Evolutionary conservation across 2,113 vertebrate species (phyloP).

Genomic region (Podarcis muralis): DNA sequence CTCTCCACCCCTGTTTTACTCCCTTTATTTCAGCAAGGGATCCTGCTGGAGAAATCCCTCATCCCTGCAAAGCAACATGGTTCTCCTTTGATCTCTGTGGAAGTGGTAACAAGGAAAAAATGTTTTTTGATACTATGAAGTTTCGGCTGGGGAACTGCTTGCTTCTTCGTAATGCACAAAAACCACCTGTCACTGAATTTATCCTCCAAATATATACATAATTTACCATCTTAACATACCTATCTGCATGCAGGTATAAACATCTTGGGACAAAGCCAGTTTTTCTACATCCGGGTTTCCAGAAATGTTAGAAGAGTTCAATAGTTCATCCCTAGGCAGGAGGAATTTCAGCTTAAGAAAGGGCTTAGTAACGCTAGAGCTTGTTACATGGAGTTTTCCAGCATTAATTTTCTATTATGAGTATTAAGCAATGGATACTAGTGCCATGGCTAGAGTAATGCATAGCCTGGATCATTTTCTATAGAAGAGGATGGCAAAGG

Average conservation of each 20-base stretch:
- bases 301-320: constrained; percentile 19
- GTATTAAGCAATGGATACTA: background rate
- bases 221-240: background rate
- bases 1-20: background rate
- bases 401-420: background rate
- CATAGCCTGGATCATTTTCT: fast-evolving
- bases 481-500: background rate
- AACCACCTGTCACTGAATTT: constrained; percentile 61
- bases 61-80: constrained; percentile 46
- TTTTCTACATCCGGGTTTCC: constrained; percentile 7
- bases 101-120: constrained; percentile 26
- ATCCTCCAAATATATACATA: background rate
- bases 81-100: constrained; percentile 40
- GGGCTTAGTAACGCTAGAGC: constrained; percentile 26
- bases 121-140: constrained; percentile 28
- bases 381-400: background rate
- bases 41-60: background rate
- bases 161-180: constrained; percentile 43
- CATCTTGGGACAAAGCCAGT: constrained; percentile 15
- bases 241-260: constrained; percentile 12
- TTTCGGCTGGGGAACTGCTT: constrained; percentile 29
- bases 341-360: constrained; percentile 36
- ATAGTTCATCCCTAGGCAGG: background rate
- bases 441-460: background rate
- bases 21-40: background rate